Evolutionary conservation across 2,888 invertebrate genomes (phyloP), one percentile per base, ranked within the genome.

Genomic region (Phyto melanocephala): DNA sequence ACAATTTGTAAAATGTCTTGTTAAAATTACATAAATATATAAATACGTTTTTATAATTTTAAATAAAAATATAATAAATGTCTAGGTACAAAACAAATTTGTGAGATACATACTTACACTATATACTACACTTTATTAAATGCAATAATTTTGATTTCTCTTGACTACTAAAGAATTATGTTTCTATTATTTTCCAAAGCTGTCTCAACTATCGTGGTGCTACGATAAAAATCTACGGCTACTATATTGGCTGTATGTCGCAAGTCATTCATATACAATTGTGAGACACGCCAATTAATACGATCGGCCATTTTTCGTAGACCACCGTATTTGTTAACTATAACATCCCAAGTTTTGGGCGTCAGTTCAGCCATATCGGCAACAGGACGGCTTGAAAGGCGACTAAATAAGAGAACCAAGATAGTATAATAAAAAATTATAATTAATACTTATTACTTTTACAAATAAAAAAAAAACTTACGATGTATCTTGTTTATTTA

Each of bases 331-430:
- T 92, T 91, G 84, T 93, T 92, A 40, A 93, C 90, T 35, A 94
- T 90, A 2, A 94, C 92, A 84, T 93, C 93, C 88, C 92, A 90
- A 0, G 93, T 90, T 85, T 92, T 93, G 0, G 94, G 94, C 0
- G 95, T 95, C 54, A 95, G 86, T 89, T 95, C 94, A 0, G 94
- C 94, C 95, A 95, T 95, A 71, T 94, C 93, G 20, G 94, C 93
- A 85, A 93, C 91, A 1, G 92, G 91, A 7, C 91, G 88, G 52
- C 89, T 90, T 0, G 88, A 89, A 22, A 88, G 86, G 7, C 89
- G 86, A 17, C 89, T 90, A 71, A 37, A 35, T 8, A 5, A 17
- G 7, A 42, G 79, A 33, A 22, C 20, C 15, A 45, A 52, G 17
- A 35, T 33, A 90, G 92, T 3, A 28, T 5, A 28, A 28, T 5